These are phyloP conservation scores for Periophthalmodon schlosseri DNA, from an alignment of 2,113 vertebrate species.

Conservation along the genomic window DNA sequence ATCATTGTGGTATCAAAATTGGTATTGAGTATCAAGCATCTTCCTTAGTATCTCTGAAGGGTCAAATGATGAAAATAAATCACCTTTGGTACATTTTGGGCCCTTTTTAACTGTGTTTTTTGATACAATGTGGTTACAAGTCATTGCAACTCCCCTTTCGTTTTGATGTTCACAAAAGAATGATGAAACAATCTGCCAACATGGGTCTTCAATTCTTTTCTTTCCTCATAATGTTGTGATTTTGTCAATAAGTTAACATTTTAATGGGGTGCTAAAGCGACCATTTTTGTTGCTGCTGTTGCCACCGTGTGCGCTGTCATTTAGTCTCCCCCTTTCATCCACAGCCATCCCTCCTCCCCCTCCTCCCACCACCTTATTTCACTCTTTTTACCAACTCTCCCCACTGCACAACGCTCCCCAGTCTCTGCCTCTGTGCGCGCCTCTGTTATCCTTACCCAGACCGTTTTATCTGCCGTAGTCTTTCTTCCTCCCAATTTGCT, in stretches of 20 bases:
- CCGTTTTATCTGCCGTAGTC: constrained; percentile 65
- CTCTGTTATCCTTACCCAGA: constrained; percentile 68
- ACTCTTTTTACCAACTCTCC: constrained; percentile 57
- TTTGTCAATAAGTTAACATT: constrained; percentile 16
- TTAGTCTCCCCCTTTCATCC: constrained; percentile 55
- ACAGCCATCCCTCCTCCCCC: constrained; percentile 43
- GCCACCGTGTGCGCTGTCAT: constrained; percentile 39
- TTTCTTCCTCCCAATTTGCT: constrained; percentile 72
- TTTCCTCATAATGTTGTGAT: constrained; percentile 23
- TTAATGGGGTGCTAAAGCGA: constrained; percentile 21
- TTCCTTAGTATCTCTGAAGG: neutral
- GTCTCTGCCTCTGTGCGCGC: constrained; percentile 35
- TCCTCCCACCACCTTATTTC: constrained; percentile 70
- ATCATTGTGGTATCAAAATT: neutral
- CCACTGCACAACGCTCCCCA: constrained; percentile 55
- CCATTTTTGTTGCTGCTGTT: constrained; percentile 38
- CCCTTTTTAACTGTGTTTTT: constrained; percentile 1
- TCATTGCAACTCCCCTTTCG: constrained; percentile 12
- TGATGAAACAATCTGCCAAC: constrained; percentile 12
- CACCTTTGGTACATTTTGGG: neutral
- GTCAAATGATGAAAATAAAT: neutral
- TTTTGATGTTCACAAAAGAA: constrained; percentile 12
- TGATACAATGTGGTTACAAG: neutral
- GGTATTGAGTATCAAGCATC: neutral
- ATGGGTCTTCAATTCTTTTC: neutral